Evolutionary conservation across 2,113 vertebrate species (phyloP), one percentile per base, ranked within the genome.

Genomic region (Trochalopteron elliotii): DNA sequence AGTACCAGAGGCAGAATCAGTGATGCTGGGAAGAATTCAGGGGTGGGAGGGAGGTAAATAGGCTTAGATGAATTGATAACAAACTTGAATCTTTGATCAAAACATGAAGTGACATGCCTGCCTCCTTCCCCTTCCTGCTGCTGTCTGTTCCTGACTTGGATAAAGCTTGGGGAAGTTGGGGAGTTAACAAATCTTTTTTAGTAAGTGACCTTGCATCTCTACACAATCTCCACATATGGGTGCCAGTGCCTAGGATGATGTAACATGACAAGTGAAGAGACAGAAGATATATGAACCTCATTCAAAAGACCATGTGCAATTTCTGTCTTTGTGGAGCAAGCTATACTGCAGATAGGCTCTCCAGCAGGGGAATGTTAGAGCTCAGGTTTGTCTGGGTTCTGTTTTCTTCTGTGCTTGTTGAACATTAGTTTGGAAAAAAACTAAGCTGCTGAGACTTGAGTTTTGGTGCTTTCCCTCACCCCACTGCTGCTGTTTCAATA

Each of bases 61-160:
- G 71, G 68, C 76, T 90, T 94, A 56, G 69, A 81, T 78, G 80
- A 94, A 93, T 94, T 83, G 92, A 84, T 81, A 97, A 60, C 31
- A 84, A 81, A 89, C 64, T 77, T 68, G 57, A 64, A 84, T 89
- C 53, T 91, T 89, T 89, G 87, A 95, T 89, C 31, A 94, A 93
- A 90, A 93, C 47, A 23, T 52, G 84, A 93, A 96, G 30, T 85
- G 94, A 87, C 89, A 75, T 49, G 61, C 52, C 22, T 94, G 42
- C 52, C 82, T 93, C 44, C 28, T 75, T 81, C 47, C 20, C 12
- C 40, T 86, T 49, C 40, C n/a, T 92, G 44, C 60, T 78, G 55
- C 76, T 90, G 33, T 90, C 90, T 90, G 42, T 70, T 75, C 42
- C 76, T 64, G 64, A 40, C 39, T 71, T 56, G 25, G 39, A 42